Evolutionary conservation across 2,113 vertebrate species (phyloP).

Genomic region (Amphiprion ocellaris): DNA sequence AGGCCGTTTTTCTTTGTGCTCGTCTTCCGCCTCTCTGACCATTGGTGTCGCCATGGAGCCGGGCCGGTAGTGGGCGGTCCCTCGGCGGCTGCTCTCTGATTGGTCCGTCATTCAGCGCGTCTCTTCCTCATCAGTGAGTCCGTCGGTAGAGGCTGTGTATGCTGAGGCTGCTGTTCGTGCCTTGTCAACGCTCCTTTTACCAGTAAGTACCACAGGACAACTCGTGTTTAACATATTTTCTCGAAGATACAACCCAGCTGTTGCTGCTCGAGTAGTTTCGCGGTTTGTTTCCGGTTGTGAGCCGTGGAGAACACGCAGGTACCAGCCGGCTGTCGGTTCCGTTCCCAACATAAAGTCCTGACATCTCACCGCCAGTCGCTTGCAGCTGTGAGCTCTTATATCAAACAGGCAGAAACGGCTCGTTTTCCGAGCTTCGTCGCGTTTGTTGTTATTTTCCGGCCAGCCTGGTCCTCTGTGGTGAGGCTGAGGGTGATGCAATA

Average conservation of each 20-base stretch:
- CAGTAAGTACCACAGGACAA: conserved; percentile 44
- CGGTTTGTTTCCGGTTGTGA: not conserved
- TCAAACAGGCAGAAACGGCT: not conserved
- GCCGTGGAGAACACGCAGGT: not conserved
- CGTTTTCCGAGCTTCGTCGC: not conserved
- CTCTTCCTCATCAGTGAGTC: conserved; percentile 41
- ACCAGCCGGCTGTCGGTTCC: not conserved
- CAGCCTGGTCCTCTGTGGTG: not conserved
- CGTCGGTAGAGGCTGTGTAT: not conserved
- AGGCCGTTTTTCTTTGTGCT: not conserved
- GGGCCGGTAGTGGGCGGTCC: conserved; percentile 50
- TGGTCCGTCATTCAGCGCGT: conserved; percentile 29
- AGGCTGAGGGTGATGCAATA: conserved; percentile 73
- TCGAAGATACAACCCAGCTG: not conserved
- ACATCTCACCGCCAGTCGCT: not conserved
- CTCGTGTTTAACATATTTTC: not conserved
- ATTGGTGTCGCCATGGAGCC: conserved; percentile 23
- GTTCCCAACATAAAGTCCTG: not conserved
- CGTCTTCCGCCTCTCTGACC: not conserved
- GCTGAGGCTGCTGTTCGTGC: conserved; percentile 5
- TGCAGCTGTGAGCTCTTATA: not conserved
- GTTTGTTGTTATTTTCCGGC: not conserved
- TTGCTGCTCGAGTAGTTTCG: not conserved
- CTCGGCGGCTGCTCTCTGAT: conserved; percentile 61
- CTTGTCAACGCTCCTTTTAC: not conserved